Percentiles rank a stretch among this genome's conserved stretches.
These are phyloP conservation scores for Takifugu ocellatus DNA, from an alignment of 2,797 vertebrate species.

Conservation along the genomic window DNA sequence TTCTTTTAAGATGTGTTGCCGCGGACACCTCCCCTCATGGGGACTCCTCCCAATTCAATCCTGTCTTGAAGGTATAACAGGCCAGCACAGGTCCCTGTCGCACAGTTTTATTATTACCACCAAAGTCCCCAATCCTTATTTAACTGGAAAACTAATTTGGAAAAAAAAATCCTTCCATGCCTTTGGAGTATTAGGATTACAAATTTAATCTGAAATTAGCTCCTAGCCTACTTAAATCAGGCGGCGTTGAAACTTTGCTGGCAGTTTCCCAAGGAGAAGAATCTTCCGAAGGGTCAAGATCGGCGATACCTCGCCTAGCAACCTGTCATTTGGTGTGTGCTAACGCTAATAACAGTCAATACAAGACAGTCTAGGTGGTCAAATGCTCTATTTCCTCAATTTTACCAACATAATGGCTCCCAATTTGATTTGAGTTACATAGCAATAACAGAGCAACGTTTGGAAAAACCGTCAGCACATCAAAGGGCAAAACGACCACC, in stretches of 20 bases:
- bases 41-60: constrained; percentile 24
- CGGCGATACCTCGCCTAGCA: too few relatives aligned
- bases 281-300: not conserved
- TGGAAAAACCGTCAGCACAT: too few relatives aligned
- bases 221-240: constrained; percentile 45
- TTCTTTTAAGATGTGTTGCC: constrained; percentile 16
- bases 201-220: constrained; percentile 63
- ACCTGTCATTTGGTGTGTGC: too few relatives aligned
- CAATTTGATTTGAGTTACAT: too few relatives aligned
- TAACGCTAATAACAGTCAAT: too few relatives aligned
- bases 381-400: too few relatives aligned
- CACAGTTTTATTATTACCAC: constrained; percentile 40
- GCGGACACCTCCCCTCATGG: constrained; percentile 15
- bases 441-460: too few relatives aligned
- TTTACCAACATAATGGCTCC: too few relatives aligned
- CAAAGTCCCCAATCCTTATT: constrained; percentile 34
- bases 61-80: constrained; percentile 27
- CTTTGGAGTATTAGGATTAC: constrained; percentile 59
- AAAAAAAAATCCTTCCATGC: constrained; percentile 42
- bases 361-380: too few relatives aligned
- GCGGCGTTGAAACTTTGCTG: not conserved
- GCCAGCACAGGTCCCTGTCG: constrained; percentile 23
- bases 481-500: too few relatives aligned
- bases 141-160: constrained; percentile 44
- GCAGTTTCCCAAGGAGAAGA: not conserved